A percentile compares a stretch with the other conserved stretches of the same genome.
Evolutionary conservation across 2,797 vertebrate genomes (phyloP).

Genomic region (Sebastolobus alascanus): DNA sequence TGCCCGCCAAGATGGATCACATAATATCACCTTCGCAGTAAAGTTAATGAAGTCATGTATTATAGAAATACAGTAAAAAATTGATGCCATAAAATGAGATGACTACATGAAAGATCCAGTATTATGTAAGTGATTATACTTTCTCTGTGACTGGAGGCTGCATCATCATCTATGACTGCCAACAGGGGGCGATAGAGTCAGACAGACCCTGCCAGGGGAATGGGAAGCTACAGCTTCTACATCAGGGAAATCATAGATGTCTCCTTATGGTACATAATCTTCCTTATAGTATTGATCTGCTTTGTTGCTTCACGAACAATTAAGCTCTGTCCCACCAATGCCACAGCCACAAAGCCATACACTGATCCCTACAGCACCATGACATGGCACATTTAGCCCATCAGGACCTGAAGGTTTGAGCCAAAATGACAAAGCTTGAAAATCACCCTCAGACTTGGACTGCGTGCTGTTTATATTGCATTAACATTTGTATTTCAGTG

Average conservation of each 20-base stretch:
- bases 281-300: slow-evolving; percentile 15
- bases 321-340: slow-evolving; percentile 5
- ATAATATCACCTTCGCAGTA: slow-evolving; percentile 39
- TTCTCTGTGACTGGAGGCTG: slow-evolving; percentile 26
- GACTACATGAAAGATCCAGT: slow-evolving; percentile 33
- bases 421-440: not conserved
- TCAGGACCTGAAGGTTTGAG: not conserved
- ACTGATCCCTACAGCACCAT: slow-evolving; percentile 75
- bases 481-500: slow-evolving; percentile 5
- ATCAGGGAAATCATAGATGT: slow-evolving; percentile 40
- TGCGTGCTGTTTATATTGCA: not conserved
- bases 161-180: slow-evolving; percentile 29
- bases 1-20: slow-evolving; percentile 54
- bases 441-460: slow-evolving; percentile 2
- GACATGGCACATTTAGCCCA: slow-evolving; percentile 7
- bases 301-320: slow-evolving; percentile 26
- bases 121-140: slow-evolving; percentile 41
- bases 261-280: slow-evolving; percentile 1
- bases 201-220: slow-evolving; percentile 39
- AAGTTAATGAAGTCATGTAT: slow-evolving; percentile 51
- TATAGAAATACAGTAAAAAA: slow-evolving; percentile 53
- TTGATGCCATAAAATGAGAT: slow-evolving; percentile 32
- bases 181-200: slow-evolving; percentile 47
- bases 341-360: slow-evolving; percentile 42
- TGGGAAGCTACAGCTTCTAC: slow-evolving; percentile 27